These are phyloP conservation scores for Ardeotis arabs DNA, from an alignment of 2,113 vertebrate genomes.

Conservation along the genomic window DNA sequence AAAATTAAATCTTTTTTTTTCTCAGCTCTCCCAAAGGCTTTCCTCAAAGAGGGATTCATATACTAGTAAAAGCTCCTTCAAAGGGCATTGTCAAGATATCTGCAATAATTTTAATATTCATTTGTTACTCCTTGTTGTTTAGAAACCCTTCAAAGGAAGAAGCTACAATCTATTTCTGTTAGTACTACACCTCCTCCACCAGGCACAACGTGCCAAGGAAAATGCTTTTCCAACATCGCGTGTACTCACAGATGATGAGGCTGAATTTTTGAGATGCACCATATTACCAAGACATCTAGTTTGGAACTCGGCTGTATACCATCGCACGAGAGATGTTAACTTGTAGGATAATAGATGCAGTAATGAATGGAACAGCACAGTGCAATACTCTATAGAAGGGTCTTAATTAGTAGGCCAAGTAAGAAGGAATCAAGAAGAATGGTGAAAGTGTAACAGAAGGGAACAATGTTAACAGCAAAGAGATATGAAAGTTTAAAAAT, in stretches of 20 bases:
- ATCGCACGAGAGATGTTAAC: neutral
- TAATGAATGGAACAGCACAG: neutral
- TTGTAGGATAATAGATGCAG: neutral
- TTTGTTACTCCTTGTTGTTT: constrained; percentile 21
- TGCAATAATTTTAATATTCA: constrained; percentile 32
- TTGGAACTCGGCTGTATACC: neutral
- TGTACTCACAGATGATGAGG: neutral
- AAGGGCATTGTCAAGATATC: neutral
- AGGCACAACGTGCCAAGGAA: neutral
- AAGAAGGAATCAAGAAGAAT: neutral
- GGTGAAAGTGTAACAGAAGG: neutral
- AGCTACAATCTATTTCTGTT: neutral
- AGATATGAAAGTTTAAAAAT: neutral
- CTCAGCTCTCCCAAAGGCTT: neutral
- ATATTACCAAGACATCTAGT: neutral
- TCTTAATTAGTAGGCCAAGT: neutral
- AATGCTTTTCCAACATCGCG: neutral
- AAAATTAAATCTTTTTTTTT: neutral
- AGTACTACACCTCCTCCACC: neutral
- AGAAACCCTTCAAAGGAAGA: neutral
- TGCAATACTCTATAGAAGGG: neutral
- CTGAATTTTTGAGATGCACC: neutral
- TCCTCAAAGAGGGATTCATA: neutral
- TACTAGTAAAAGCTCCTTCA: constrained; percentile 28
- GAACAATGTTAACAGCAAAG: neutral